Conservation (phyloP, 2,888 invertebrate species). For the Stenolophus ochropezus region DNA sequence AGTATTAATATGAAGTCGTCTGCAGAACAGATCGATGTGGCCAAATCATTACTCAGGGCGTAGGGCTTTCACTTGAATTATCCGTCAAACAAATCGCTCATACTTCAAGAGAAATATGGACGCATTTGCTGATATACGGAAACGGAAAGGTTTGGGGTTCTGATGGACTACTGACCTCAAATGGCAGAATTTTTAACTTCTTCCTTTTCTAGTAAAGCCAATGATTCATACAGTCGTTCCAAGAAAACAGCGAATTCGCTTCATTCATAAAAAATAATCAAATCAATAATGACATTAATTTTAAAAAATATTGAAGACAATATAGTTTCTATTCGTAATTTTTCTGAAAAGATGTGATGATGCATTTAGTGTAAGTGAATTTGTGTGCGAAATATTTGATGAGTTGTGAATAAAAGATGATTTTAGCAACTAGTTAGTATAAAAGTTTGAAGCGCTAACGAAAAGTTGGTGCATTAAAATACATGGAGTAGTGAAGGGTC, state of each 20-base stretch:
- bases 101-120: background rate
- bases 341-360: too few relatives aligned
- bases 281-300: too few relatives aligned
- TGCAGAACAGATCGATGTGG: background rate
- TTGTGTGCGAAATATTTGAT: too few relatives aligned
- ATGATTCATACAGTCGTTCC: too few relatives aligned
- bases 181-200: background rate
- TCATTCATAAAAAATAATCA: too few relatives aligned
- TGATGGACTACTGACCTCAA: background rate
- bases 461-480: background rate
- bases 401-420: background rate
- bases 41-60: background rate
- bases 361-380: too few relatives aligned
- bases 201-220: background rate
- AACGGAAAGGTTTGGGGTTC: background rate
- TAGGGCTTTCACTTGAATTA: background rate
- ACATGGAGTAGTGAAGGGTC: background rate
- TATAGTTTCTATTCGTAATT: too few relatives aligned
- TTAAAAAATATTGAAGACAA: too few relatives aligned
- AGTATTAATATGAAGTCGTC: background rate
- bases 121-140: background rate
- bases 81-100: background rate
- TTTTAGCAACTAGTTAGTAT: background rate
- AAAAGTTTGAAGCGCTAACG: background rate
- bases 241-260: too few relatives aligned